Evolutionary conservation across 1,140 invertebrate genomes (phyloP).

Genomic region (Hyles euphorbiae): DNA sequence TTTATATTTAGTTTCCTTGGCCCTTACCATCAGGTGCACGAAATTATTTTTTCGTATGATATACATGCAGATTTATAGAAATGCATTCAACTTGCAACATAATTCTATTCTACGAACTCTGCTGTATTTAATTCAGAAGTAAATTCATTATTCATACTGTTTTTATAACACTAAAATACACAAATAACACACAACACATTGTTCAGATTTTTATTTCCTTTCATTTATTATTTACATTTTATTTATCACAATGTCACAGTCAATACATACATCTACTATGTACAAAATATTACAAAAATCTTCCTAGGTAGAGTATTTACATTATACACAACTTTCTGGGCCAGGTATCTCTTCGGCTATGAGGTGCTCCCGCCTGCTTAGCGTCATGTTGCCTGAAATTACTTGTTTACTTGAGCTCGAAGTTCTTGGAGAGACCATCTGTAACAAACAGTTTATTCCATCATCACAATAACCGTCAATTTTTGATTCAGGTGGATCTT

Average conservation of each 20-base stretch:
- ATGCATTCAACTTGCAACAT: no score
- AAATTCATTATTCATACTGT: no score
- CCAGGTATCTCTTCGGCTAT: constrained; percentile 69
- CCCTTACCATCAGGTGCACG: no score
- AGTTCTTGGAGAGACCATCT: constrained; percentile 42
- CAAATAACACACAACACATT: not conserved
- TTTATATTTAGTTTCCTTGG: no score
- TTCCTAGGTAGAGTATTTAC: constrained; percentile 3
- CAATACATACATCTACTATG: constrained; percentile 48
- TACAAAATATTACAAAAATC: constrained; percentile 21
- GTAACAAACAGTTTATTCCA: constrained; percentile 20
- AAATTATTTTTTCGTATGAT: no score
- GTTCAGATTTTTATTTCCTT: not conserved
- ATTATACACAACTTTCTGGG: constrained; percentile 69
- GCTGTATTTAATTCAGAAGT: no score
- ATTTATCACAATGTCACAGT: constrained; percentile 71
- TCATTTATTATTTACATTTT: constrained; percentile 55
- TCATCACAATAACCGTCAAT: not conserved
- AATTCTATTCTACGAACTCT: no score
- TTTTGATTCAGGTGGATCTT: no score
- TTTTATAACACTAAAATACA: not conserved
- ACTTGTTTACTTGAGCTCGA: constrained; percentile 40
- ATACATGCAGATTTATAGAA: no score
- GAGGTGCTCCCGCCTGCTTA: constrained; percentile 64
- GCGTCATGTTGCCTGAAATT: constrained; percentile 39